Evolutionary conservation across 2,888 invertebrate genomes (phyloP).

Genomic region (Erynnis tages): DNA sequence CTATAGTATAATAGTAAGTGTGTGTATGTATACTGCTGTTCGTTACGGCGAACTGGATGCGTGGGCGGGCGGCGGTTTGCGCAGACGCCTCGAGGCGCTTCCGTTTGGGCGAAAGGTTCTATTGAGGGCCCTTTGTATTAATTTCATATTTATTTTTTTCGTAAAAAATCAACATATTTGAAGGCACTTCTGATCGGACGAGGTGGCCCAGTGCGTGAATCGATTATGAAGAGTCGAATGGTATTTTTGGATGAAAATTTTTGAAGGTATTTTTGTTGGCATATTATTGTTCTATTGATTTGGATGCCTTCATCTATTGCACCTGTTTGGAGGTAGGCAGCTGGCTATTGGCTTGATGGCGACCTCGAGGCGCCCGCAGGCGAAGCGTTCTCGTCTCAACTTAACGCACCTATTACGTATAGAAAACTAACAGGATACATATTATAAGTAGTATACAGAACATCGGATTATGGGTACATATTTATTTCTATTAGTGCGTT

Average conservation of each 20-base stretch:
- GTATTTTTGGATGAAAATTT: constrained; percentile 45
- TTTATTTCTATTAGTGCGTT: constrained; percentile 25
- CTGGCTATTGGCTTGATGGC: constrained; percentile 89
- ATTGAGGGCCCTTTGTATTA: constrained; percentile 93
- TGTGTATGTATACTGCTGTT: constrained; percentile 74
- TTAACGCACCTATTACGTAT: constrained; percentile 22
- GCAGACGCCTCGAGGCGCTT: constrained; percentile 69
- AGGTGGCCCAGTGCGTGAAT: constrained; percentile 93
- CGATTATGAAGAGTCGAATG: constrained; percentile 68
- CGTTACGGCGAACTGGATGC: constrained; percentile 60
- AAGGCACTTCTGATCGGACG: constrained; percentile 98
- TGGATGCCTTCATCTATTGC: constrained; percentile 91
- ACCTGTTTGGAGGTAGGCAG: constrained; percentile 85
- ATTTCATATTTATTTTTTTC: constrained; percentile 86
- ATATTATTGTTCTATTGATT: constrained; percentile 66
- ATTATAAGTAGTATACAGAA: constrained; percentile 25
- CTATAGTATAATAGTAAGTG: constrained; percentile 79
- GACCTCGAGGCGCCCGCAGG: constrained; percentile 67
- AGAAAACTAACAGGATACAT: constrained; percentile 27
- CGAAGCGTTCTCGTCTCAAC: constrained; percentile 39
- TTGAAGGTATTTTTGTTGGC: constrained; percentile 44
- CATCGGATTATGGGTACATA: constrained; percentile 25
- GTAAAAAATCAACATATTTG: constrained; percentile 94
- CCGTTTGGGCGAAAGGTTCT: constrained; percentile 89
- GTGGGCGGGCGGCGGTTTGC: constrained; percentile 48